Evolutionary conservation across 2,797 vertebrate species (phyloP), one percentile per base, ranked within the genome.

Genomic region (Lagorchestes hirsutus): DNA sequence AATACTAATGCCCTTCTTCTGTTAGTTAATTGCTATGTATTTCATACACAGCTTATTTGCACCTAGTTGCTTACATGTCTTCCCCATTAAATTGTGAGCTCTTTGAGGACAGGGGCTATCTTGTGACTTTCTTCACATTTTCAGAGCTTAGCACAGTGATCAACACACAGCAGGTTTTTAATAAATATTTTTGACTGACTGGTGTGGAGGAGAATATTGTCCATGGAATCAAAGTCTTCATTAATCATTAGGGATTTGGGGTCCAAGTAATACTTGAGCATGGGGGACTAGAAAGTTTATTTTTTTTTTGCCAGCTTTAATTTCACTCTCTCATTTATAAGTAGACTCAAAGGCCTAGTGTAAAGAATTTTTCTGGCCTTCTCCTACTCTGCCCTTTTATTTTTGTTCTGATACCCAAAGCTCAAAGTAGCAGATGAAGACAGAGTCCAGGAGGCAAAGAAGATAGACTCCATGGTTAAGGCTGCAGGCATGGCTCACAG

Each of bases 241-340:
- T 1, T 58, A 31, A n/a, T 5, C 31, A 90, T 52, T 74, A 52
- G 55, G 31, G 55, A 90, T 55, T 24, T 92, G 56, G 55, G n/a
- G n/a, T 22, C 18, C 16, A 40, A 34, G 54, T 29, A 34, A 91
- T 0, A 4, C 24, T 52, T 8, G 54, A 55, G 50, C 16, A 59
- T 16, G 9, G 0, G 8, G 10, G 55, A 0, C 5, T 74, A 54
- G 92, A 93, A 1, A 22, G 11, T 24, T 8, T 28, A 46, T 9
- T 93, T 91, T 12, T 93, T 34, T 94, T 91, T 92, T 92, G 31
- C 40, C 27, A 54, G 16, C 24, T 93, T 92, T 97, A 58, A 46
- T 52, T 93, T 54, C 92, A 46, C 55, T 91, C 46, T 67, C 31
- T 93, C 54, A 1, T 95, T 95, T 97, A 90, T 91, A 50, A 92